Base-by-base conservation (phyloP, 1,140 invertebrate species). In the Phortica variegata region DNA sequence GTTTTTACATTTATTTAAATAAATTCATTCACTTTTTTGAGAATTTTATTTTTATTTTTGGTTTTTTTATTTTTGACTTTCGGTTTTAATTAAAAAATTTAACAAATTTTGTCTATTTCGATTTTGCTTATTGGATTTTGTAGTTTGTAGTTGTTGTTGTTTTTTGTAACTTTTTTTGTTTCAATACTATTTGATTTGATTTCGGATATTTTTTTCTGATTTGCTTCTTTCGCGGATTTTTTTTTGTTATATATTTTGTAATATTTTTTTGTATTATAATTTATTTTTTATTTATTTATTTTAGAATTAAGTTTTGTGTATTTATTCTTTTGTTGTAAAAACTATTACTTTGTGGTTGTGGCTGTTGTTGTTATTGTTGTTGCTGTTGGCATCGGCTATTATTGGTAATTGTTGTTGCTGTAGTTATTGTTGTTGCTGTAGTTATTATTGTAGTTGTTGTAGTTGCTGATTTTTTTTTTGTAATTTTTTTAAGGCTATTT, bases 101-200 rank as follows among this genome's bases (percentile, higher is more conserved):
- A 52, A 52, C 50, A 52, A 52, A 52, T 52, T 52, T 52, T 52
- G 50, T 31, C 50, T 52, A 52, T 36, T 36, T 26, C 23, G 23
- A 26, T 26, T 36, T 36, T 16, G 33, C 6, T 13, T 36, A 6
- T n/a, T 36, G 33, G 33, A 36, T 36, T n/a, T n/a, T n/a, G n/a
- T n/a, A n/a, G n/a, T n/a, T n/a, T n/a, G n/a, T n/a, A n/a, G n/a
- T n/a, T n/a, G n/a, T n/a, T n/a, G n/a, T n/a, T 26, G 49, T 50
- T 43, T 42, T 39, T 36, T 51, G 21, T 34, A 34, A 32, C 39
- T 61, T 56, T 51, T 61, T 61, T 38, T 38, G 33, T 29, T 43
- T 32, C 41, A 61, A 47, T 53, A 65, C 34, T 54, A 58, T 56
- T 63, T 63, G 37, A 29, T 56, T 50, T 37, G 55, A 62, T 44